Evolutionary conservation across 2,888 invertebrate genomes (phyloP).

Genomic region (Prosapia bicincta): DNA sequence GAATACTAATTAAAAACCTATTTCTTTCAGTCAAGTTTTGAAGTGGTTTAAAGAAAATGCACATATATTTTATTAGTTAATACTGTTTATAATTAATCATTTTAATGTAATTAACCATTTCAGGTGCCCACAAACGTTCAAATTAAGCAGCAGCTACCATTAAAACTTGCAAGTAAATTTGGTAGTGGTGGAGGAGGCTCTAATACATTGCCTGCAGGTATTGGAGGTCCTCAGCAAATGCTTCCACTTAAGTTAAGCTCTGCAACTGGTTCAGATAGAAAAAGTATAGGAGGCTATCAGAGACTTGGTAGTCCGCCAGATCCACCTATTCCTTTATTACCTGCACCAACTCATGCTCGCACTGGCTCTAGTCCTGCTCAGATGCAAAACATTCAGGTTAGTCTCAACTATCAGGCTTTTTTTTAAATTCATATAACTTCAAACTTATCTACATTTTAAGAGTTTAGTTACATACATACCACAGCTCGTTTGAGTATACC

Average conservation of each 20-base stretch:
- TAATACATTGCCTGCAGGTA: constrained; percentile 38
- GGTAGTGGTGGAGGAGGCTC: constrained; percentile 49
- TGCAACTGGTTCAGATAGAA: constrained; percentile 43
- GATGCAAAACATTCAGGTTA: constrained; percentile 52
- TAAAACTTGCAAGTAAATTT: constrained; percentile 73
- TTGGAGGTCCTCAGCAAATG: constrained; percentile 53
- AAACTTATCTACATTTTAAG: no score
- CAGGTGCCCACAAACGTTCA: constrained; percentile 49
- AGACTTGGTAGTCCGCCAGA: constrained; percentile 50
- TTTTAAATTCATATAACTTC: no score
- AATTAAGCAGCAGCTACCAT: constrained; percentile 85
- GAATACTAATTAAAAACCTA: no score
- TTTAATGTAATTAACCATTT: constrained; percentile 6
- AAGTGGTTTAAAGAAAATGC: no score
- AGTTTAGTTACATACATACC: no score
- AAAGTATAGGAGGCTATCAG: constrained; percentile 47
- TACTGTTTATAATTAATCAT: constrained; percentile 6
- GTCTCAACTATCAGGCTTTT: no score
- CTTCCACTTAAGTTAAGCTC: constrained; percentile 59
- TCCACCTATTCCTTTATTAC: constrained; percentile 19
- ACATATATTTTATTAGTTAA: no score
- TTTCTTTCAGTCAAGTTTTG: no score
- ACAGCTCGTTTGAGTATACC: no score
- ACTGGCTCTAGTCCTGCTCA: constrained; percentile 81
- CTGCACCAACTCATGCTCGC: constrained; percentile 63